Conservation (phyloP, 2,888 invertebrate species). For the Tetragnatha montana region DNA sequence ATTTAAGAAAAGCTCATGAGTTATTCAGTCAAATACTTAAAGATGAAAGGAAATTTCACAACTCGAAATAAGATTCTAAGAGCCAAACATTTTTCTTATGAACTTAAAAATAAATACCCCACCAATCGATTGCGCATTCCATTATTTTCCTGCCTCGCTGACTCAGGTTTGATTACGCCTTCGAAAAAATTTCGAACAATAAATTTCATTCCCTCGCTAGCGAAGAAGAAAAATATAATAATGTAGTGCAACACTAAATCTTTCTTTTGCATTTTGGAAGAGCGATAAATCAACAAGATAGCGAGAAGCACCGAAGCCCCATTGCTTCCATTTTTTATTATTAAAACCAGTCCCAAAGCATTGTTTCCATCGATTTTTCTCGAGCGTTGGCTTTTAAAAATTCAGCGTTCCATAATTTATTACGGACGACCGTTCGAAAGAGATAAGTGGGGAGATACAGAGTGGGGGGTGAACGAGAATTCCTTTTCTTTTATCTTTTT, state of each 20-base stretch:
- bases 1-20: no score
- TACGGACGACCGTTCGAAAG: conserved; percentile 27
- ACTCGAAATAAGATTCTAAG: no score
- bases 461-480: conserved; percentile 4
- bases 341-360: conserved; percentile 44
- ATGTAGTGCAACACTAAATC: conserved; percentile 23
- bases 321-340: conserved; percentile 41
- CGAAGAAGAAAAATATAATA: not conserved
- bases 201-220: not conserved
- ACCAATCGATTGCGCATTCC: not conserved
- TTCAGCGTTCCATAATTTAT: conserved; percentile 59
- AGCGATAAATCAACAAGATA: conserved; percentile 59
- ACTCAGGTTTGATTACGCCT: conserved; percentile 1
- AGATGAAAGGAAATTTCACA: no score
- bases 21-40: no score
- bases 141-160: not conserved
- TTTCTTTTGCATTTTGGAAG: conserved; percentile 38
- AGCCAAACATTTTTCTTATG: no score
- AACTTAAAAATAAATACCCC: no score
- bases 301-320: conserved; percentile 10
- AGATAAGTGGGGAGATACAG: conserved; percentile 49
- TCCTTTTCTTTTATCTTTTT: conserved; percentile 6
- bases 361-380: conserved; percentile 58
- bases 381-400: conserved; percentile 53
- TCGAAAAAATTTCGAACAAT: not conserved